Evolutionary conservation across 2,797 vertebrate species (phyloP), one percentile per base, ranked within the genome.

Genomic region (Cygnus olor): DNA sequence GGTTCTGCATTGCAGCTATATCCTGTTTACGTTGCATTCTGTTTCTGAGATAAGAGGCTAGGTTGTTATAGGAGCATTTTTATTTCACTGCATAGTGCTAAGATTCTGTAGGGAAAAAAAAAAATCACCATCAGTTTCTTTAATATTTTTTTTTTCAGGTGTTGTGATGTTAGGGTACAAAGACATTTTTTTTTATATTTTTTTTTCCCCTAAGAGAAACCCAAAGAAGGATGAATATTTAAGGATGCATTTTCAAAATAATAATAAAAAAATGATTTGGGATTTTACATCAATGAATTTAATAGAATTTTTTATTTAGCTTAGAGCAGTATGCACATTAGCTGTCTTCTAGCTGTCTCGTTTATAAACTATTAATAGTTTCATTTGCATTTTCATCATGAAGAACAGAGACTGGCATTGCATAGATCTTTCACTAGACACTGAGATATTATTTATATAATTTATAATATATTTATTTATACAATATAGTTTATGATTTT

Each of bases 341-440:
- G 57, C 53, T 89, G 11, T 61, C 56, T 96, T 90, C 54, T 89
- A 92, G 30, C 66, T 94, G 22, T 32, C 11, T 96, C 20, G 89
- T 96, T 95, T 97, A 96, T 96, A 96, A 97, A 94, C 84, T 95
- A 94, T 97, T 97, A 95, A 96, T 95, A 83, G 36, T 85, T 96
- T 96, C 54, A 97, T 97, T 96, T 97, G 83, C 87, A 94, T 96
- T 97, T 97, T 96, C 86, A 83, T 96, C 94, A 96, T 71, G 60
- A 96, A 95, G 69, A 66, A 83, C 92, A 92, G 65, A 94, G 27
- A n/a, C 17, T 88, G 66, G 90, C 78, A 84, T 91, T 80, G 4
- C 68, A 92, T 38, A 96, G 54, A 71, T 87, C 51, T 77, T 94
- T 95, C 56, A 95, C 49, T 85, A 96, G 91, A 95, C 88, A 94